Evolutionary conservation across 2,113 vertebrate genomes (phyloP).

Genomic region (Lates calcarifer): DNA sequence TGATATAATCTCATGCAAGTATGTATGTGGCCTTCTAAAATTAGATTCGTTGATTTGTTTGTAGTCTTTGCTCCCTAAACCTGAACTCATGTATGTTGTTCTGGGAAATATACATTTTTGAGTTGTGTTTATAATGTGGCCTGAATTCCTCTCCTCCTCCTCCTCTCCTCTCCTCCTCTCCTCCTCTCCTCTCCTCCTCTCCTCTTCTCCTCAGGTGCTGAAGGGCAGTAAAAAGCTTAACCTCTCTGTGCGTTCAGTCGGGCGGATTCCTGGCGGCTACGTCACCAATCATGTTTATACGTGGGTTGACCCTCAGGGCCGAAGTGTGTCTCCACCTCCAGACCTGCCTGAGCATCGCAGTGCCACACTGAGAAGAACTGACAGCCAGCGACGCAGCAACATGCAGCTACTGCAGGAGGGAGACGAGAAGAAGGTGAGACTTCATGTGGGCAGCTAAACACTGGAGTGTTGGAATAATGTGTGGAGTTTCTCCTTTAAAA

Average conservation of each 20-base stretch:
- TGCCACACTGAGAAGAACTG: slow-evolving; percentile 83
- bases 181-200: slow-evolving; percentile 27
- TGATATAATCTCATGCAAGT: background rate
- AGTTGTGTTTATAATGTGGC: background rate
- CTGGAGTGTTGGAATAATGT: background rate
- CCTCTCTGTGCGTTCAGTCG: slow-evolving; percentile 92
- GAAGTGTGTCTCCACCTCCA: slow-evolving; percentile 90
- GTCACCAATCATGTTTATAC: slow-evolving; percentile 98
- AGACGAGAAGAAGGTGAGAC: slow-evolving; percentile 96
- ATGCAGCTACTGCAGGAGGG: slow-evolving; percentile 94
- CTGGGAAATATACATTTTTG: background rate
- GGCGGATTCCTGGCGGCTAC: slow-evolving; percentile 94
- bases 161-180: slow-evolving; percentile 10
- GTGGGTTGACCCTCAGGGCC: slow-evolving; percentile 97
- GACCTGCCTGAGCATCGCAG: slow-evolving; percentile 88
- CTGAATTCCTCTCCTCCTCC: background rate
- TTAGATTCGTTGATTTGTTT: background rate
- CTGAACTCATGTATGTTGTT: background rate
- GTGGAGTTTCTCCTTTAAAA: background rate
- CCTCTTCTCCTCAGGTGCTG: slow-evolving; percentile 86
- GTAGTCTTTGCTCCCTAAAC: slow-evolving; percentile 2
- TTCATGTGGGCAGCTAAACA: background rate
- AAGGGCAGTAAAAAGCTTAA: slow-evolving; percentile 97
- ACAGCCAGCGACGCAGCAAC: slow-evolving; percentile 90
- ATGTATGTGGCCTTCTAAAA: slow-evolving; percentile 13